Conservation (phyloP, 2,888 invertebrate species). For the Acronicta alni region DNA sequence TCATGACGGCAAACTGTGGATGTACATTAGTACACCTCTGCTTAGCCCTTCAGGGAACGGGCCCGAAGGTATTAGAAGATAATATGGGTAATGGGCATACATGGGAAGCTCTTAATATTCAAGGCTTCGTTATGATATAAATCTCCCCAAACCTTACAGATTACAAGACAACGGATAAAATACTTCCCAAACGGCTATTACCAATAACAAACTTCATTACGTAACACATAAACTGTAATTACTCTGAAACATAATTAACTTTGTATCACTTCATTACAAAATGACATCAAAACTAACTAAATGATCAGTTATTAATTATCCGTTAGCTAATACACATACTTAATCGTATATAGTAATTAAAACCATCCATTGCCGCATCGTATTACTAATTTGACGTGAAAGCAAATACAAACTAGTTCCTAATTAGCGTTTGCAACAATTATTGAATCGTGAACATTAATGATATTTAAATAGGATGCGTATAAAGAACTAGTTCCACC, state of each 20-base stretch:
- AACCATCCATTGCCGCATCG: slow-evolving; percentile 16
- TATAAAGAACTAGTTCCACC: background rate
- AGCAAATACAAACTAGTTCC: slow-evolving; percentile 37
- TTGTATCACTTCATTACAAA: slow-evolving; percentile 18
- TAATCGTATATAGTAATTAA: slow-evolving; percentile 33
- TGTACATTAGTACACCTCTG: too few relatives aligned
- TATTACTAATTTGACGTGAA: slow-evolving; percentile 23
- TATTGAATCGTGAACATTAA: slow-evolving; percentile 34
- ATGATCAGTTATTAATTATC: slow-evolving; percentile 1
- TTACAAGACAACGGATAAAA: too few relatives aligned
- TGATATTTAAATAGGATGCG: slow-evolving; percentile 27
- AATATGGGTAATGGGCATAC: too few relatives aligned
- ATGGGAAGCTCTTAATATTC: too few relatives aligned
- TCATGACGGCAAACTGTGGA: too few relatives aligned
- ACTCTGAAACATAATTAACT: slow-evolving; percentile 26
- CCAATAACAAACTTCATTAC: background rate
- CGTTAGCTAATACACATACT: slow-evolving; percentile 2
- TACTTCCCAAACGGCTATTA: too few relatives aligned
- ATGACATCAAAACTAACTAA: slow-evolving; percentile 37
- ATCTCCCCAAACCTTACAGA: too few relatives aligned
- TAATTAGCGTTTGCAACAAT: slow-evolving; percentile 47
- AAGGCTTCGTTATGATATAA: too few relatives aligned
- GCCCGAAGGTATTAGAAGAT: too few relatives aligned
- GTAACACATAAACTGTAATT: slow-evolving; percentile 4
- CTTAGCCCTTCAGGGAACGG: too few relatives aligned